phyloP scores from a whole-genome alignment of 2,888 invertebrate species.

The Drosophila stalkeri region DNA sequence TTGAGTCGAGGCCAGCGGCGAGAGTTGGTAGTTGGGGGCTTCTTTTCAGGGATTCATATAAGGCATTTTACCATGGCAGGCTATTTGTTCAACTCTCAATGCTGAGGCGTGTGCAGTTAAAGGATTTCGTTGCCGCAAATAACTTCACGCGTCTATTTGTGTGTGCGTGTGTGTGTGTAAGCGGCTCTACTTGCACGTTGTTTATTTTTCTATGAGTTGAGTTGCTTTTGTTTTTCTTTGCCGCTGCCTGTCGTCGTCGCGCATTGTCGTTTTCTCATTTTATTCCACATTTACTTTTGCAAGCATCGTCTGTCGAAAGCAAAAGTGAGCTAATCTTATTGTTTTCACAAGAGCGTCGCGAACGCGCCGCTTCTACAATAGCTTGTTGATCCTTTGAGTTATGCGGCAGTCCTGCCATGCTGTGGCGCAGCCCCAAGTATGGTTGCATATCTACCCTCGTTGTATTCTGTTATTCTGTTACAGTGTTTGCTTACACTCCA shows the following conservation, averaged over 20 bases:
- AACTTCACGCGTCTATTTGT: constrained; percentile 53
- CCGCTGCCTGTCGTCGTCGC: constrained; percentile 17
- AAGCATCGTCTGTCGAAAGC: constrained; percentile 45
- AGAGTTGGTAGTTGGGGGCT: background rate
- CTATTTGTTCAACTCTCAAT: constrained; percentile 75
- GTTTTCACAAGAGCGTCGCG: constrained; percentile 70
- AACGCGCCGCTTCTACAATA: constrained; percentile 40
- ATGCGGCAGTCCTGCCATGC: constrained; percentile 46
- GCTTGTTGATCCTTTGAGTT: constrained; percentile 80
- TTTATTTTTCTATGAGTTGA: constrained; percentile 77
- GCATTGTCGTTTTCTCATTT: constrained; percentile 70
- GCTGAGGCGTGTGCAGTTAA: constrained; percentile 74
- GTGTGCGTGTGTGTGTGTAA: constrained; percentile 24
- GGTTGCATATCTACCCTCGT: background rate
- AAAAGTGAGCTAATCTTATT: constrained; percentile 80
- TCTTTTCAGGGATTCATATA: constrained; percentile 31
- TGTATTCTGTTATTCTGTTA: background rate
- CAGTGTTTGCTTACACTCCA: constrained; percentile 67
- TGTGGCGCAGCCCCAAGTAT: constrained; percentile 12
- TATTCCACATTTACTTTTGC: constrained; percentile 70
- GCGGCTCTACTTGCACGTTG: constrained; percentile 53
- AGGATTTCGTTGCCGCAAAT: constrained; percentile 77
- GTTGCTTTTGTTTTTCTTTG: constrained; percentile 72
- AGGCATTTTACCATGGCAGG: constrained; percentile 55
- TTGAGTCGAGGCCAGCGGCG: background rate